These are phyloP conservation scores for Orgyia antiqua DNA, from an alignment of 2,888 invertebrate genomes.

Conservation along the genomic window DNA sequence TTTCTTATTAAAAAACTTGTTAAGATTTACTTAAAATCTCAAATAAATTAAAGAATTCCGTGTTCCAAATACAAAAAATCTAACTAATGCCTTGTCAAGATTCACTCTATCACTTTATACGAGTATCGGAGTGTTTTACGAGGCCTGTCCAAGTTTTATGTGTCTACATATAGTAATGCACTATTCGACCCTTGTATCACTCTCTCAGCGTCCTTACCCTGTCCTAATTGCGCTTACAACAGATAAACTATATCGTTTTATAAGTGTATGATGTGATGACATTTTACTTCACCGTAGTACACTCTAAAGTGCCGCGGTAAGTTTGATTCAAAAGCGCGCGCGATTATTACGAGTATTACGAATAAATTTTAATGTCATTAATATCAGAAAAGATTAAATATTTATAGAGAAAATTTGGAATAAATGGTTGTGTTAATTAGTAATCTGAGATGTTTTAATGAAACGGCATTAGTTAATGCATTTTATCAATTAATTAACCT, in stretches of 20 bases:
- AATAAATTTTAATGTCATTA: no score
- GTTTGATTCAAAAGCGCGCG: conserved; percentile 9
- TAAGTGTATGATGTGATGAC: conserved; percentile 39
- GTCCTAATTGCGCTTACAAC: conserved; percentile 34
- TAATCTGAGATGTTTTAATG: no score
- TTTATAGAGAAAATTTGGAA: no score
- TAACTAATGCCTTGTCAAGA: conserved; percentile 11
- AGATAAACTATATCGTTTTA: conserved; percentile 39
- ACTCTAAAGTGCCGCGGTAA: conserved; percentile 8
- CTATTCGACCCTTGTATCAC: conserved; percentile 5
- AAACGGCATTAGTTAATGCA: no score
- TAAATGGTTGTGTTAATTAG: no score
- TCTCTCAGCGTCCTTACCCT: conserved; percentile 10
- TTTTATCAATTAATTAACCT: no score
- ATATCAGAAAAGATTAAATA: no score
- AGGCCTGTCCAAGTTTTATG: conserved; percentile 40
- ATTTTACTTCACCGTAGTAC: conserved; percentile 20
- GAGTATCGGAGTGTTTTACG: conserved; percentile 31
- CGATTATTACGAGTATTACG: no score
- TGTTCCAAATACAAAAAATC: no score
- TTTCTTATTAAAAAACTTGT: no score
- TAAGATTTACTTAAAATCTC: no score
- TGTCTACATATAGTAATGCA: conserved; percentile 49
- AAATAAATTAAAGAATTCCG: no score
- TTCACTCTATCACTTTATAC: conserved; percentile 14